Evolutionary conservation across 2,797 vertebrate genomes (phyloP), one percentile per base, ranked within the genome.

Genomic region (Microctenopoma steveboyesi): DNA sequence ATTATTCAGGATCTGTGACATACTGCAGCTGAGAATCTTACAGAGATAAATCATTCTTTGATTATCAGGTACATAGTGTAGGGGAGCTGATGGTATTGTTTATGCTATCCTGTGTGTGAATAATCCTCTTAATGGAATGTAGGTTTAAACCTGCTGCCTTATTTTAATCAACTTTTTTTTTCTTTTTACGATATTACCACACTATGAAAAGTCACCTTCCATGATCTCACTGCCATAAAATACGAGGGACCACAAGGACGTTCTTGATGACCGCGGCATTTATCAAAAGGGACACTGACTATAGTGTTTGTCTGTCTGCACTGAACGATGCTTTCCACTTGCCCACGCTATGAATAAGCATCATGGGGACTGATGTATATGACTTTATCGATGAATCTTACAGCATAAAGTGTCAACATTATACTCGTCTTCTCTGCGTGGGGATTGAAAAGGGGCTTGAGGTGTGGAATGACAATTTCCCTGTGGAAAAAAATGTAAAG

Each of bases 311-410:
- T 71, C 69, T 45, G 18, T 57, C 46, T 35, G 30, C 53, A 3
- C 63, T 64, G 35, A 72, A 27, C 70, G 60, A 65, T 54, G 51
- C 47, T 15, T 48, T 56, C 14, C 39, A 71, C 50, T 48, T 50
- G 47, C 18, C 56, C 43, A 56, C 43, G 9, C 15, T 49, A 72
- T 86, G 71, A 83, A 81, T 85, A 81, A 82, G 81, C 79, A 82
- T 79, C 27, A 66, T 43, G 7, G 39, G 30, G 42, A 30, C 3
- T 46, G 70, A 15, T 28, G 48, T 68, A 73, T 50, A 73, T 71
- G 68, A 56, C 50, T 64, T 78, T 68, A 55, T 49, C 75, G 60
- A 83, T 76, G 60, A 72, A 66, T 84, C 73, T 72, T 46, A 40
- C 63, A 59, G 48, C 37, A 84, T 74, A 68, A 74, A 63, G 60